A percentile compares a stretch with the other conserved stretches of the same genome.
Evolutionary conservation across 2,888 invertebrate species (phyloP).

Genomic region (Drosophila robusta): DNA sequence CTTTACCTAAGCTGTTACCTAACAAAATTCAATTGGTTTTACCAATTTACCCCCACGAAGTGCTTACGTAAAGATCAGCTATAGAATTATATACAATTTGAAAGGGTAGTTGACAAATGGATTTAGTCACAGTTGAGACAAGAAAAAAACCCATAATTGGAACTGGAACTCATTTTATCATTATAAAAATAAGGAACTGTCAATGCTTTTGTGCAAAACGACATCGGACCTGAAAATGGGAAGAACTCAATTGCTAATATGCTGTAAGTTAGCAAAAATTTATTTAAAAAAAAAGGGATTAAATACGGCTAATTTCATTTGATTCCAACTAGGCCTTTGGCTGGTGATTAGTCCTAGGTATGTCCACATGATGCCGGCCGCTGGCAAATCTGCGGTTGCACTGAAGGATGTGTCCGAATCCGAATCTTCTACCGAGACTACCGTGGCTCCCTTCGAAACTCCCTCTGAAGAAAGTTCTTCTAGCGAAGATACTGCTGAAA

Average conservation of each 20-base stretch:
- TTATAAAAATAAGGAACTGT: slow-evolving; percentile 14
- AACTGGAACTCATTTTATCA: slow-evolving; percentile 11
- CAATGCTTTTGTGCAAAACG: not conserved
- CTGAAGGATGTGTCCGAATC: too few species aligned
- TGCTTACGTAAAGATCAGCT: not conserved
- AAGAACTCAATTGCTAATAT: not conserved
- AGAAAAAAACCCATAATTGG: not conserved
- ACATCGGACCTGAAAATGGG: not conserved
- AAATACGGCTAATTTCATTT: not conserved
- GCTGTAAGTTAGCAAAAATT: slow-evolving; percentile 12
- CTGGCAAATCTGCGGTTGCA: too few species aligned
- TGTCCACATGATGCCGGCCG: not conserved
- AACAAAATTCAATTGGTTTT: too few species aligned
- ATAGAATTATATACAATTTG: not conserved
- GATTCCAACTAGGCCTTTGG: slow-evolving; percentile 10
- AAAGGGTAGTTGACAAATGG: not conserved
- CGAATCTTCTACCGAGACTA: not conserved
- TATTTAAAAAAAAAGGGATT: not conserved
- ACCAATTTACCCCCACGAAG: too few species aligned
- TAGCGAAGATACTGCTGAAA: too few species aligned
- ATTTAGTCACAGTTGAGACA: not conserved
- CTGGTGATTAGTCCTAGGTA: not conserved
- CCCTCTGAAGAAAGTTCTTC: too few species aligned
- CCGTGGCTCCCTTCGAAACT: too few species aligned
- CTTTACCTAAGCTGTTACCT: too few species aligned